Evolutionary conservation across 92 coral and sea anemone species (phyloP), one percentile per base, ranked within the genome.

Genomic region (Porites lobata): DNA sequence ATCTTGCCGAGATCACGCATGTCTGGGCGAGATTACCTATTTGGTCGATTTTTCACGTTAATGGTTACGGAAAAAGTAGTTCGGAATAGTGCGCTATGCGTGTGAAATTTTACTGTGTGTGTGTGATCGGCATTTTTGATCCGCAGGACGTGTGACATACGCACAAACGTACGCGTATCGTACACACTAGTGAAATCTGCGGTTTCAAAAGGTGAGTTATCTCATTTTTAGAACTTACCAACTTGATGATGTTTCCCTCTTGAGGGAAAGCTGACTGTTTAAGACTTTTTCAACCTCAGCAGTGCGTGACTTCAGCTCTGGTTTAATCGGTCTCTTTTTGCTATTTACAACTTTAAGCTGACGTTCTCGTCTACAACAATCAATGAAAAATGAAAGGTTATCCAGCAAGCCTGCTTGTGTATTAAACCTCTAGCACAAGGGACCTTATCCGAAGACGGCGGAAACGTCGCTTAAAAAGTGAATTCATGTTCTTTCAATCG

Each of bases 271-370:
- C 67, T 92, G 93, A 80, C 69, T 85, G 15, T 91, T 77, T 2
- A 92, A 82, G 64, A 90, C 87, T 72, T 86, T 88, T 68, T 93
- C 96, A 57, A 95, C 94, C 10, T 83, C 96, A 15, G 94, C 75
- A 13, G 96, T 90, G 71, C 89, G 82, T 17, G 93, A 92, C 79
- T 90, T 93, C 56, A 94, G 85, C 54, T 94, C 98, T 19, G 95
- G 94, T 63, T 92, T 94, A 11, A 95, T 73, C 10, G 88, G 90
- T 66, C 91, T 87, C 68, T 93, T 92, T 80, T 85, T 92, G 50
- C 91, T 76, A 57, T 90, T 92, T 9, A 86, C 89, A 38, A 90
- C 89, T 82, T 91, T 92, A 10, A 95, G 93, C 81, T 93, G 98
- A 52, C 92, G 92, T 63, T 95, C 98, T 62, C 98, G 92, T 88